Evolutionary conservation across 64 coral and sea anemone genomes (phyloP), one percentile per base, ranked within the genome.

Genomic region (Montipora sp.): DNA sequence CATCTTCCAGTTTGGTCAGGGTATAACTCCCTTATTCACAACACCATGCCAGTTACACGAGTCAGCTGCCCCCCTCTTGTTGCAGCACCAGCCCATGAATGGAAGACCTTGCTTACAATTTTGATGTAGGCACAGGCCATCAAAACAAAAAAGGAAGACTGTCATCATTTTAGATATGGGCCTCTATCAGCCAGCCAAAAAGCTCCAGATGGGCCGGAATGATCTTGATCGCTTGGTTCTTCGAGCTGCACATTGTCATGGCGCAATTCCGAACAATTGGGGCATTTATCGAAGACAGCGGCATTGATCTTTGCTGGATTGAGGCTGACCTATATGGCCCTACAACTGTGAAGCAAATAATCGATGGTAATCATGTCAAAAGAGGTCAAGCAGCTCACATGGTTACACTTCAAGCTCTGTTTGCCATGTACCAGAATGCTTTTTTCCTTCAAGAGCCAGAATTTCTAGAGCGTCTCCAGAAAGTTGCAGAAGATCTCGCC

Each of bases 281-380:
- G 3, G 50, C 70, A 47, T 92, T 76, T 43, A 78, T 85, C 45
- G 90, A 92, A 43, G 45, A 75, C 74, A 85, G 81, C 79, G 84
- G 84, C 12, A 88, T 93, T 55, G 92, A 93, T 51, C 61, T 93
- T 60, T 88, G 92, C 57, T 93, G 92, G 84, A 80, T 60, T 12
- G 84, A 93, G 83, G 44, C 92, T 15, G 92, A 88, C 46, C 48
- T 93, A 13, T 93, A 93, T 61, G 92, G 85, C 14, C 77, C 92
- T 7, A 43, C 92, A 58, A 93, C 85, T 80, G 83, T 93, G 19
- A 93, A 93, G 80, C 90, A 92, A 59, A 92, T 92, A 65, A 43
- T 89, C 46, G 76, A 80, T 44, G 88, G 88, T 49, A 90, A 80
- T 23, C 77, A 90, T 51, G 75, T 90, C 59, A 78, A 66, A 51